Base-by-base conservation (phyloP, 2,113 vertebrate genomes). In the Proterorhinus semilunaris region DNA sequence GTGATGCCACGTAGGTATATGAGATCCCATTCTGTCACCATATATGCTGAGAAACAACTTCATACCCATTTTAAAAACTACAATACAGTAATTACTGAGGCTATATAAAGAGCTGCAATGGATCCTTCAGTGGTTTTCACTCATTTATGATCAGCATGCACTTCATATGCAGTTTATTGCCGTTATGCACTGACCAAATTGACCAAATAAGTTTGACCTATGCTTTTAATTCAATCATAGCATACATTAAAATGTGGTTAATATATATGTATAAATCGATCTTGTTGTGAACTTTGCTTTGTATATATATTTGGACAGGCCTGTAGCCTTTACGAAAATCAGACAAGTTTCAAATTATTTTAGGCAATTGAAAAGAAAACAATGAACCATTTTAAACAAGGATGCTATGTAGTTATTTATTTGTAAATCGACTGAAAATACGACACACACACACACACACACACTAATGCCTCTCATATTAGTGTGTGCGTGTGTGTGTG, bases 11-110 rank as follows among this genome's bases (percentile, higher is more conserved):
- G 54, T 16, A 64, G 15, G 10, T 47, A 17, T n/a, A 49, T 9
- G 53, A 42, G 42, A 67, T 12, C 61, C 65, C 58, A 21, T 27
- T 52, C 50, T 67, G 75, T 76, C 68, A 83, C 49, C 74, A 49
- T 83, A 82, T 80, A 74, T 66, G 52, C 73, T 79, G 78, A 81
- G 73, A 81, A 54, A 15, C 15, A 36, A 43, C 59, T 61, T 57
- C 62, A n/a, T 76, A 65, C 21, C 65, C 15, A 48, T 54, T 75
- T 65, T 15, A 12, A 54, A 65, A 69, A 6, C 59, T 47, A 77
- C 68, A 72, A 64, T 79, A 62, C 63, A 71, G 36, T 65, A 62
- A 64, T 74, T 62, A 72, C 10, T 66, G 43, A 52, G 27, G 27
- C 27, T 36, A 54, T 17, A 73, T 11, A 61, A 50, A 61, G 50